Percentiles rank a stretch among this genome's conserved stretches.
These are phyloP conservation scores for Oryzias melastigma DNA, from an alignment of 2,113 vertebrate genomes.

Conservation along the genomic window DNA sequence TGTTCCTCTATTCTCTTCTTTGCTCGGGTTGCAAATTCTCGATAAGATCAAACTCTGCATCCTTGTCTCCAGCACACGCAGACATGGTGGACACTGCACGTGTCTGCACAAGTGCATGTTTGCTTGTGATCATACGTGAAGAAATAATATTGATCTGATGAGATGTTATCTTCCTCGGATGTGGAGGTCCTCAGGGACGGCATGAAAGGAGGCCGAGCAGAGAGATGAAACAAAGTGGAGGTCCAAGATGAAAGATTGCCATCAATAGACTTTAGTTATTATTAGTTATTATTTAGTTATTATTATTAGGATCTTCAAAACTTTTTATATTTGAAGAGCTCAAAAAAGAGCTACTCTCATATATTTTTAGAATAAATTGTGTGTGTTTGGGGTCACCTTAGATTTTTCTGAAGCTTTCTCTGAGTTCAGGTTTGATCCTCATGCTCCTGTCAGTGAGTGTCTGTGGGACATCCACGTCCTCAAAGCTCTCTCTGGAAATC, in stretches of 20 bases:
- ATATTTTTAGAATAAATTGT: no score
- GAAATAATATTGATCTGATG: constrained; percentile 61
- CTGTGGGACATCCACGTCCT: no score
- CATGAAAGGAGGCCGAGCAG: constrained; percentile 22
- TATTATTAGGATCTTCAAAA: neutral
- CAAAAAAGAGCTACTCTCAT: no score
- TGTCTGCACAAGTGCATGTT: neutral
- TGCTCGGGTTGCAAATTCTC: neutral
- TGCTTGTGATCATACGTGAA: constrained; percentile 27
- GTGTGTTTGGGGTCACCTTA: no score
- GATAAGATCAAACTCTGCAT: no score
- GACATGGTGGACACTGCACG: no score
- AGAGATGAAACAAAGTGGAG: constrained; percentile 25
- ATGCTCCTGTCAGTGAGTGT: no score
- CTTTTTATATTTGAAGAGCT: no score
- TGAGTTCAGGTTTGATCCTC: no score
- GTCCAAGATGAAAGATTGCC: constrained; percentile 12
- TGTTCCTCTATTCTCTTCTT: constrained; percentile 23
- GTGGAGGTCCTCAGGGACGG: constrained; percentile 38
- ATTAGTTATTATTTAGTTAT: neutral
- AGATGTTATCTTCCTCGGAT: constrained; percentile 52
- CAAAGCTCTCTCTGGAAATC: no score
- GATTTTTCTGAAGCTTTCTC: no score
- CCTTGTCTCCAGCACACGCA: no score
- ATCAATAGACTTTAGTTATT: neutral